phyloP scores from a whole-genome alignment of 2,888 invertebrate species.

The Drosophila villosipedis region DNA sequence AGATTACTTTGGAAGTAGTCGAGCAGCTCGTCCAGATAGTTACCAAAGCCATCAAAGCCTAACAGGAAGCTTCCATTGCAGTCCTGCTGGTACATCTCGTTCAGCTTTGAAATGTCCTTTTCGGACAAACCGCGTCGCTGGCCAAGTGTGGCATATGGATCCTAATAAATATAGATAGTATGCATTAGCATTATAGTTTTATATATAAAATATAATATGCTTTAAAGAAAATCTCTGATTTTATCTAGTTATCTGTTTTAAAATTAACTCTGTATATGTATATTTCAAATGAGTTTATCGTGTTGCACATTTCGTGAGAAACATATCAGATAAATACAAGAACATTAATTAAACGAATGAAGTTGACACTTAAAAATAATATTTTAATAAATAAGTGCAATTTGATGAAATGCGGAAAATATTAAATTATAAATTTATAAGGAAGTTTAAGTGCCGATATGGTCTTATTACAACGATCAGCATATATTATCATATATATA shows the following conservation, averaged over 20 bases:
- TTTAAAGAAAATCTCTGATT: not conserved
- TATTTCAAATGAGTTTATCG: not conserved
- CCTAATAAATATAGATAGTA: constrained; percentile 73
- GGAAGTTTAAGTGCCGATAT: not conserved
- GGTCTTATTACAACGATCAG: not conserved
- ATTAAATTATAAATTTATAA: not conserved
- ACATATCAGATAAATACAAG: not conserved
- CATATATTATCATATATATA: not conserved
- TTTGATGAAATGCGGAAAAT: not conserved
- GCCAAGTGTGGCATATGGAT: constrained; percentile 85
- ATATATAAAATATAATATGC: not conserved
- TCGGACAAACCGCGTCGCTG: constrained; percentile 86
- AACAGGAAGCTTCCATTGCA: constrained; percentile 73
- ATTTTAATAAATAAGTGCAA: not conserved
- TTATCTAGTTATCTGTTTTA: not conserved
- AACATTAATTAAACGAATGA: not conserved
- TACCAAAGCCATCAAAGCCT: constrained; percentile 70
- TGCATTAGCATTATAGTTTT: not conserved
- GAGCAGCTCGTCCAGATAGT: constrained; percentile 74
- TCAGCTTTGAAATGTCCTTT: constrained; percentile 86
- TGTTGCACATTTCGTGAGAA: not conserved
- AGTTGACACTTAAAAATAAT: not conserved
- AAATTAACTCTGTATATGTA: not conserved
- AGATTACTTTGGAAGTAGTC: constrained; percentile 74
- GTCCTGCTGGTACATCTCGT: constrained; percentile 86